Percentiles rank a stretch among this genome's conserved stretches.
Evolutionary conservation across 53 echinoderm and acorn worm species (phyloP).

Genomic region (Holothuria leucospilota): DNA sequence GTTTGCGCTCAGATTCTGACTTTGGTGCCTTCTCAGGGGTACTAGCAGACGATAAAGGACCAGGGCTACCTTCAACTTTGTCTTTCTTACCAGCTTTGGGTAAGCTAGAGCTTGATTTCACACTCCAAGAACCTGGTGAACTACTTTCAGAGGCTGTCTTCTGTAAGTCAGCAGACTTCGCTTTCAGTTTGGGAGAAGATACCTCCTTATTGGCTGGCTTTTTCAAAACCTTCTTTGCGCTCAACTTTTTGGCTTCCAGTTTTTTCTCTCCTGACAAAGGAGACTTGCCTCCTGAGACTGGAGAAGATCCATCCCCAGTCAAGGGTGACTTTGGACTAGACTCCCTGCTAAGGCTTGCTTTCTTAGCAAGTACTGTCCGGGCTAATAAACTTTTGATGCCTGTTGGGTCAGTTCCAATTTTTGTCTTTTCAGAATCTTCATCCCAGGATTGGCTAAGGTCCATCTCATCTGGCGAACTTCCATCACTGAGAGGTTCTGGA

Average conservation of each 20-base stretch:
- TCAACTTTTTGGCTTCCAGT: neutral
- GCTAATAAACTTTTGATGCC: slow-evolving; percentile 13
- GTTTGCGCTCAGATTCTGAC: slow-evolving; percentile 30
- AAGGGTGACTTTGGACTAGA: neutral
- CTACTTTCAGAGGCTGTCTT: slow-evolving; percentile 14
- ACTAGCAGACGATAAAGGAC: slow-evolving; percentile 24
- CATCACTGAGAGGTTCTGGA: slow-evolving; percentile 35
- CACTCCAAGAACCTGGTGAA: slow-evolving; percentile 38
- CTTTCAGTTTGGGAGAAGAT: slow-evolving; percentile 6
- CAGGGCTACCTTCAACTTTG: slow-evolving; percentile 19
- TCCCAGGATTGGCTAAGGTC: slow-evolving; percentile 32
- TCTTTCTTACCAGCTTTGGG: slow-evolving; percentile 6
- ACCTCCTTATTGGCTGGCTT: neutral
- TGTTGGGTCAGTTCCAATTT: slow-evolving; percentile 12
- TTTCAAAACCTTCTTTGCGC: neutral
- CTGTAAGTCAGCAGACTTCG: neutral
- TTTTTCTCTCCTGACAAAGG: neutral
- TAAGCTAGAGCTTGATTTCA: slow-evolving; percentile 5
- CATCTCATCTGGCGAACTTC: slow-evolving; percentile 34
- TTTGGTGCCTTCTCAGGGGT: slow-evolving; percentile 28
- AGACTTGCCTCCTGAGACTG: neutral
- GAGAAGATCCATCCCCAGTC: slow-evolving; percentile 5
- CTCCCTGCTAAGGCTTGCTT: neutral
- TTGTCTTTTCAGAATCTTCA: slow-evolving; percentile 2
- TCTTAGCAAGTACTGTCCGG: slow-evolving; percentile 13